Conservation (phyloP, 1,140 invertebrate genomes). For the Araneus ventricosus region DNA sequence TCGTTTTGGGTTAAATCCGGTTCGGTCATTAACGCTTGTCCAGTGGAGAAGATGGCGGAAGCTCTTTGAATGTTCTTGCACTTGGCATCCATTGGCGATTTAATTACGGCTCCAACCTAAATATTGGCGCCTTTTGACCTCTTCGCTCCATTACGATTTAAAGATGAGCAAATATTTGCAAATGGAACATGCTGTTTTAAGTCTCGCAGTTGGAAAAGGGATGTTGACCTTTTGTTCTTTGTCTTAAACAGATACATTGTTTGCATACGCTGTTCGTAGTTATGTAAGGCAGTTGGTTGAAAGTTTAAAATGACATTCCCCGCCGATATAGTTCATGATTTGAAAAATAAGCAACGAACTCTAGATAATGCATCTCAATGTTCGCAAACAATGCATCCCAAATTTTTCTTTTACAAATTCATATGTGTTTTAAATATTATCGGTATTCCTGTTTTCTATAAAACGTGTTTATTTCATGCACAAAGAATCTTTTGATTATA, state of each 20-base stretch:
- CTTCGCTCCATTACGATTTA: not conserved
- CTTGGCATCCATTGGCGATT: not conserved
- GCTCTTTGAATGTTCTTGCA: not conserved
- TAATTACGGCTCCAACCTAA: not conserved
- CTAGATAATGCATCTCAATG: too few species aligned
- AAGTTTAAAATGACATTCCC: not conserved
- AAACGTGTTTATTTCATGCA: too few species aligned
- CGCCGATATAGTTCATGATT: not conserved
- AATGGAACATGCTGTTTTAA: not conserved
- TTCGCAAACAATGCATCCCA: too few species aligned
- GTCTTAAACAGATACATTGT: not conserved
- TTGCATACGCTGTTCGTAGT: not conserved
- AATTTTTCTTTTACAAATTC: too few species aligned
- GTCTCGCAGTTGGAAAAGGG: not conserved
- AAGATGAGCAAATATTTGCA: conserved; percentile 2
- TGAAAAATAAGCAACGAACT: not conserved
- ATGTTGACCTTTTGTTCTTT: not conserved
- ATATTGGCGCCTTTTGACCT: not conserved
- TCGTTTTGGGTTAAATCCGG: conserved; percentile 2
- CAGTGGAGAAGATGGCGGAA: not conserved
- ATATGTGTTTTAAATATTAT: too few species aligned
- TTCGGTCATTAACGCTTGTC: conserved; percentile 36
- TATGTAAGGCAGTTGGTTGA: not conserved
- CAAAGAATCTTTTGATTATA: too few species aligned
- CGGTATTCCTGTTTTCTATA: too few species aligned